A percentile compares a stretch with the other conserved stretches of the same genome.
phyloP scores from a whole-genome alignment of 2,888 invertebrate species.

The Temnothorax rugatulus region DNA sequence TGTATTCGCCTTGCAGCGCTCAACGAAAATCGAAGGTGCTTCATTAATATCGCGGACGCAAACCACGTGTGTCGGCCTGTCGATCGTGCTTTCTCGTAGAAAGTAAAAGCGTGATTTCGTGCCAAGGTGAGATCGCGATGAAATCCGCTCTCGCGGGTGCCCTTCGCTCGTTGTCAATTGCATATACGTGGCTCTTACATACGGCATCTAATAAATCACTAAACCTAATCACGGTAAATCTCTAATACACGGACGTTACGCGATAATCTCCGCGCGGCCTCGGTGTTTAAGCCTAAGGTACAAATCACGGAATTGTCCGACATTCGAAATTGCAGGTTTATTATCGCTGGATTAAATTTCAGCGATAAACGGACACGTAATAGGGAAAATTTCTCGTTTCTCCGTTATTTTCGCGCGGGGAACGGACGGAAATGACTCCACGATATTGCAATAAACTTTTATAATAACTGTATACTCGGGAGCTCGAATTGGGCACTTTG shows the following conservation, averaged over 20 bases:
- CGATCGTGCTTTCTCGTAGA: slow-evolving; percentile 74
- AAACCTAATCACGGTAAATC: background rate
- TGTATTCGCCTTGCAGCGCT: slow-evolving; percentile 40
- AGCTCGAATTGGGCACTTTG: background rate
- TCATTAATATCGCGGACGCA: slow-evolving; percentile 59
- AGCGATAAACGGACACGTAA: background rate
- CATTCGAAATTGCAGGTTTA: background rate
- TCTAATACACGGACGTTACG: background rate
- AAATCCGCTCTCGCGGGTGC: slow-evolving; percentile 63
- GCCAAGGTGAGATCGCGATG: slow-evolving; percentile 73
- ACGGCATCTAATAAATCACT: slow-evolving; percentile 2
- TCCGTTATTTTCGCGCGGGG: background rate
- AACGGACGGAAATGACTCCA: background rate
- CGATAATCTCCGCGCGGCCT: background rate
- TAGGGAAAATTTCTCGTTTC: background rate
- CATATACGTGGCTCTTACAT: background rate
- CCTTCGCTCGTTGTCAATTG: slow-evolving; percentile 60
- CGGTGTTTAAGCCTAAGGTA: background rate
- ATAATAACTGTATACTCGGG: background rate
- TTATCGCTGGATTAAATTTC: background rate
- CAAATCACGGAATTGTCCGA: background rate
- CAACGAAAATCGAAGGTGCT: slow-evolving; percentile 25
- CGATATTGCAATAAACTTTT: background rate
- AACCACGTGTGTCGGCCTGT: slow-evolving; percentile 37
- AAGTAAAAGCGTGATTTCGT: slow-evolving; percentile 78